phyloP scores from a whole-genome alignment of 1,140 invertebrate species.

The Drosophila paulistorum region DNA sequence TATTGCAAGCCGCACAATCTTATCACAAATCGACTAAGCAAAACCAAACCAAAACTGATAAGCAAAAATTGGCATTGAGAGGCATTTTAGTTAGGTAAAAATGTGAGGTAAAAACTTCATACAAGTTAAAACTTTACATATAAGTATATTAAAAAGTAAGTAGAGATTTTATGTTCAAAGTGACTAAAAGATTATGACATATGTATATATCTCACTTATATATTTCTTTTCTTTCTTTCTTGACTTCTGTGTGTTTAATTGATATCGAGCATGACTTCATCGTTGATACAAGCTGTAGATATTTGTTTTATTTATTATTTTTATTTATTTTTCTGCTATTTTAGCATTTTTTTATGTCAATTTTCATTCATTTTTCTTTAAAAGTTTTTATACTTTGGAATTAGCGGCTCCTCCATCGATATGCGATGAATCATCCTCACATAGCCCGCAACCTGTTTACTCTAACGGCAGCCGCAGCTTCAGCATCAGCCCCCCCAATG shows the following conservation, averaged over 20 bases:
- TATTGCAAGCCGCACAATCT: constrained; percentile 39
- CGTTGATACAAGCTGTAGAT: constrained; percentile 54
- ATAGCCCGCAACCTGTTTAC: constrained; percentile 62
- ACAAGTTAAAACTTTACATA: constrained; percentile 1
- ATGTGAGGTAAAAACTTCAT: constrained; percentile 14
- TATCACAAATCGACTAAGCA: constrained; percentile 46
- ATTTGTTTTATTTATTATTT: constrained; percentile 23
- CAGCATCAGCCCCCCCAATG: neutral
- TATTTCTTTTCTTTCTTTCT: neutral
- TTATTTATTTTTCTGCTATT: constrained; percentile 8
- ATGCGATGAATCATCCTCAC: constrained; percentile 37
- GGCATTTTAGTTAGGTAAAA: constrained; percentile 29
- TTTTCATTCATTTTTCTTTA: constrained; percentile 63
- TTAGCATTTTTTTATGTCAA: constrained; percentile 33
- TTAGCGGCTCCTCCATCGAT: constrained; percentile 9
- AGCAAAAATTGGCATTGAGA: constrained; percentile 44
- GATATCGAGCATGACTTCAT: constrained; percentile 69
- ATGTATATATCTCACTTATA: neutral
- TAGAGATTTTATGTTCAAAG: neutral
- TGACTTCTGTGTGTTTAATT: constrained; percentile 36
- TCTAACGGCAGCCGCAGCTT: constrained; percentile 31
- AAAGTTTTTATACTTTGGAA: constrained; percentile 17
- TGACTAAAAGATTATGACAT: constrained; percentile 4
- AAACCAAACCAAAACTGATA: constrained; percentile 34
- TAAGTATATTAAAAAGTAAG: neutral